Base-by-base conservation (phyloP, 2,797 vertebrate genomes). In the Epinephelus malabaricus region DNA sequence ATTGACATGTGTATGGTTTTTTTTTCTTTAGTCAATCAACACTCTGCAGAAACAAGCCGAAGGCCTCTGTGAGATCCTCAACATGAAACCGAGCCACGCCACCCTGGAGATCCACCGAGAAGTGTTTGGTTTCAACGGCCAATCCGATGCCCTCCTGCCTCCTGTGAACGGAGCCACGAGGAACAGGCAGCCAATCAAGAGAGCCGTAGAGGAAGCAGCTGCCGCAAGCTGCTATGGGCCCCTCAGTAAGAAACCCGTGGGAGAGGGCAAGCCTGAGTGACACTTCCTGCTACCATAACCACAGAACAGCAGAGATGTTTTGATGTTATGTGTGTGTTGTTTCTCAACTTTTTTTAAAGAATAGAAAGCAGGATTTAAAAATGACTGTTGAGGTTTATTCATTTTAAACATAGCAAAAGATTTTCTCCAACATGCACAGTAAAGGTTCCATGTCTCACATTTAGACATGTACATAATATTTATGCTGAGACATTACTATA, bases 21-120 rank as follows among this genome's bases (percentile, higher is more conserved):
- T 40, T 50, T 55, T 5, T 21, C 23, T 77, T 8, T 85, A 98
- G 98, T 94, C 96, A 5, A 91, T 98, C 63, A 91, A 94, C 65
- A 81, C 74, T 0, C 92, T 98, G 54, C 94, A 96, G 91, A 95
- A 96, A 88, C 96, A 94, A 87, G 97, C 96, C 0, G 94, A 97
- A 56, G 97, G 96, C 25, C 95, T 99, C 82, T 94, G 95, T 15
- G 92, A 97, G 83, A 92, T 95, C 0, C 87, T 98, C 69, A 85
- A 85, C 90, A 91, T 94, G 85, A 94, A 95, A 23, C 96, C 96
- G 1, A 77, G 89, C 19, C 83, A 92, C 1, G 86, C 94, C 73
- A 92, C 94, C 0, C 90, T 94, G 86, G 94, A 95, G 82, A 82
- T 97, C 83, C 94, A 96, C 76, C 90, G 92, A 71, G 97, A 97